Evolutionary conservation across 2,888 invertebrate genomes (phyloP).

Genomic region (Mythimna lalbum): DNA sequence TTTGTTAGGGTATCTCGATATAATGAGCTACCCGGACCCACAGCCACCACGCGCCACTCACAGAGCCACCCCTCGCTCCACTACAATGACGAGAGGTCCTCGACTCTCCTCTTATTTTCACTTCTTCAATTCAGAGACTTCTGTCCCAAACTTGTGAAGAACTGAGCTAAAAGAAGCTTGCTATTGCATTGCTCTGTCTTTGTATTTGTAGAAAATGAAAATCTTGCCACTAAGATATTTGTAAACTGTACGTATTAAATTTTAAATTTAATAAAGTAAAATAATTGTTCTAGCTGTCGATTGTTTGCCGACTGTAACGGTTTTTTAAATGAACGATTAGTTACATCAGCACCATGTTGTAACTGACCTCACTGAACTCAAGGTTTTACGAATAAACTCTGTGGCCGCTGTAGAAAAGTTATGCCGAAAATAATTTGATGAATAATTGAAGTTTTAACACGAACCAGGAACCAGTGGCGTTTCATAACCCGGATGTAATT

Average conservation of each 20-base stretch:
- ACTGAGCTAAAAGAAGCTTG: not conserved
- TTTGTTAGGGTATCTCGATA: slow-evolving; percentile 47
- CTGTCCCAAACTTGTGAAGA: slow-evolving; percentile 5
- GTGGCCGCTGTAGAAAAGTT: slow-evolving; percentile 12
- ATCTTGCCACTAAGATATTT: not conserved
- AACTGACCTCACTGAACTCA: slow-evolving; percentile 28
- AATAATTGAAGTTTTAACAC: slow-evolving; percentile 15
- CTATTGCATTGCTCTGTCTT: not conserved
- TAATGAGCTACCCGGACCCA: slow-evolving; percentile 43
- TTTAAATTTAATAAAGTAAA: not conserved
- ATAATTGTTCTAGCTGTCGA: slow-evolving; percentile 6
- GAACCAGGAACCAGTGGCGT: slow-evolving; percentile 21
- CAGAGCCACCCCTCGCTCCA: slow-evolving; percentile 1
- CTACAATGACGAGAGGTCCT: slow-evolving; percentile 23
- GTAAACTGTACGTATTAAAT: not conserved
- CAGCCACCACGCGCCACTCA: not conserved
- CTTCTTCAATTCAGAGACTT: slow-evolving; percentile 10
- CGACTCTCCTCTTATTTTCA: slow-evolving; percentile 24
- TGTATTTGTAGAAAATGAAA: not conserved
- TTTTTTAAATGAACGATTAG: slow-evolving; percentile 11
- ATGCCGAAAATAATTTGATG: slow-evolving; percentile 1
- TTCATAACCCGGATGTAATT: slow-evolving; percentile 30
- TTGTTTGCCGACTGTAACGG: slow-evolving; percentile 2
- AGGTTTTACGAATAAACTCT: slow-evolving; percentile 31
- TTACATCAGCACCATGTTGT: slow-evolving; percentile 23